Percentiles rank a stretch among this genome's conserved stretches.
These are phyloP conservation scores for Drymodes brunneopygia DNA, from an alignment of 2,113 vertebrate genomes.

Conservation along the genomic window DNA sequence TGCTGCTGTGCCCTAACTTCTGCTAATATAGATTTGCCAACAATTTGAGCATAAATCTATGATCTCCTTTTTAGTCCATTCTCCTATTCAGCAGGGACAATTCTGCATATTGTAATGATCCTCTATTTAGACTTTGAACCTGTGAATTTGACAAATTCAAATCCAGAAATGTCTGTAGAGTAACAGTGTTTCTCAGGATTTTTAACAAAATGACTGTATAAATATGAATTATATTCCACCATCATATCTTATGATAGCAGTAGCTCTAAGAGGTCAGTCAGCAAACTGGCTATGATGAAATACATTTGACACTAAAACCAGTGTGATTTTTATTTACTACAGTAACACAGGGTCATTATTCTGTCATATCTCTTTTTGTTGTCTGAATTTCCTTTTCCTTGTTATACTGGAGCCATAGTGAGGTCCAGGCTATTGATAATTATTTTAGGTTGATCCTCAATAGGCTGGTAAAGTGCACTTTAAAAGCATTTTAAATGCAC, in stretches of 20 bases:
- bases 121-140: not conserved
- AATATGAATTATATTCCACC: not conserved
- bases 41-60: not conserved
- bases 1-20: not conserved
- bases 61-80: not conserved
- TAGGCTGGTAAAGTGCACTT: not conserved
- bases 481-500: not conserved
- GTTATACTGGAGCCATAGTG: not conserved
- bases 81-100: not conserved
- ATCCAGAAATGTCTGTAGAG: not conserved
- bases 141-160: not conserved
- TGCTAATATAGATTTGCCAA: not conserved
- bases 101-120: not conserved
- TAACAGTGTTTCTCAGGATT: not conserved
- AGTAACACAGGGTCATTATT: rapidly evolving
- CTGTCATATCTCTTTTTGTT: not conserved
- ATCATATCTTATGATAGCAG: rapidly evolving
- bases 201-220: not conserved
- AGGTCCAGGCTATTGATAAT: not conserved
- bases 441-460: not conserved
- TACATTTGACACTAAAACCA: not conserved
- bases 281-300: not conserved
- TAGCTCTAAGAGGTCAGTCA: not conserved
- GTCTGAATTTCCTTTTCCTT: not conserved
- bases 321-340: not conserved